Percentiles rank a stretch among this genome's conserved stretches.
phyloP scores from a whole-genome alignment of 1,140 invertebrate genomes.

The Pectinophora gossypiella region DNA sequence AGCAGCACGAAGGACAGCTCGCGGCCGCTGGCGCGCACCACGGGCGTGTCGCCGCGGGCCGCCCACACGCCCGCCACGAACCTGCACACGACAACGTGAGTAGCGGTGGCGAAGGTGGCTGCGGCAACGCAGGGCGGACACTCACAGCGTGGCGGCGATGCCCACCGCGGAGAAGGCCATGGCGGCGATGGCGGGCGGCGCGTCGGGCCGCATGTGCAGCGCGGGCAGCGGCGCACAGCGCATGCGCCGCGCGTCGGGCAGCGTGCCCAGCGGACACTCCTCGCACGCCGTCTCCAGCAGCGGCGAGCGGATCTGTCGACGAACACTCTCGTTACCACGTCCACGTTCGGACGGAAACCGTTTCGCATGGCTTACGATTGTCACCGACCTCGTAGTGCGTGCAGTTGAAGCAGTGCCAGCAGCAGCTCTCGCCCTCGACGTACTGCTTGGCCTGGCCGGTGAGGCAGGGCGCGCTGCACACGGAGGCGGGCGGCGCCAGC shows the following conservation, averaged over 20 bases:
- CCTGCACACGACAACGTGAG: constrained; percentile 45
- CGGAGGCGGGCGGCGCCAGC: constrained; percentile 88
- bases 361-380: too few relatives aligned
- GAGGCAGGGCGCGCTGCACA: constrained; percentile 91
- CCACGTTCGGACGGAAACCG: too few relatives aligned
- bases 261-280: constrained; percentile 86
- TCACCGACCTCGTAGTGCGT: constrained; percentile 89
- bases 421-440: constrained; percentile 93
- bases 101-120: too few relatives aligned
- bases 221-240: constrained; percentile 87
- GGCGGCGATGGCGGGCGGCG: constrained; percentile 91
- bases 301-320: constrained; percentile 82
- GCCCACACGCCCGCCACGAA: constrained; percentile 82
- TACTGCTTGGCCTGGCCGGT: constrained; percentile 93
- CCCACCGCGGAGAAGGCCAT: constrained; percentile 86
- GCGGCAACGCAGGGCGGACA: too few relatives aligned
- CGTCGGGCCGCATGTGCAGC: constrained; percentile 85
- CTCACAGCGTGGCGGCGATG: constrained; percentile 82
- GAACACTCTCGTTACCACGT: too few relatives aligned
- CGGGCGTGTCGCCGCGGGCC: constrained; percentile 89
- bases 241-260: constrained; percentile 85
- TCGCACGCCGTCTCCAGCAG: constrained; percentile 87
- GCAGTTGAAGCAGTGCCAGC: constrained; percentile 97
- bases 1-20: constrained; percentile 93
- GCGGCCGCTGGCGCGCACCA: constrained; percentile 92